Percentiles rank a stretch among this genome's conserved stretches.
phyloP scores from a whole-genome alignment of 1,140 invertebrate genomes.

The Philotrypesis tridentata region DNA sequence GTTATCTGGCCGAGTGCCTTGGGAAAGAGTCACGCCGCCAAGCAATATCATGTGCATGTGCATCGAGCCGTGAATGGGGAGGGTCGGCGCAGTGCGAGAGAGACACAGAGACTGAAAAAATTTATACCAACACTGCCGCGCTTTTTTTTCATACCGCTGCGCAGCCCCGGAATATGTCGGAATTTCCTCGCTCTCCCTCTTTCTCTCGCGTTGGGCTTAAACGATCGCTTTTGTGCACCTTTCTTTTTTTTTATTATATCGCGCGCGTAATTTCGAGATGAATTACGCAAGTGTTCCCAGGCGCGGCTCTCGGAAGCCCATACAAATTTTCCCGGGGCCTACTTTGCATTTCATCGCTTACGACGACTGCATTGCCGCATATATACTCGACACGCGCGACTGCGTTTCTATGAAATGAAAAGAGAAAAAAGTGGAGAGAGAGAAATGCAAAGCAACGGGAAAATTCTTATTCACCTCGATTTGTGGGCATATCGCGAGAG shows the following conservation, averaged over 20 bases:
- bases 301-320: not conserved
- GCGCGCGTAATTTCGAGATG: too few species aligned
- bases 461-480: constrained; percentile 23
- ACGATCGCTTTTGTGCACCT: too few species aligned
- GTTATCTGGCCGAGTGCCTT: not conserved
- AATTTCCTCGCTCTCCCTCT: too few species aligned
- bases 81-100: not conserved
- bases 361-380: too few species aligned
- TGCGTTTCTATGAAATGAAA: not conserved
- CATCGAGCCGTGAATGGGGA: not conserved
- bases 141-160: too few species aligned
- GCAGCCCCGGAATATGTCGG: too few species aligned
- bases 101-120: not conserved
- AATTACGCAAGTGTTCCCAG: too few species aligned
- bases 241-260: too few species aligned
- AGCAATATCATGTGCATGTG: not conserved
- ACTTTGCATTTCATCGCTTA: not conserved
- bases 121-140: too few species aligned
- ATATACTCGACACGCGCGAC: not conserved
- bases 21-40: not conserved
- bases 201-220: too few species aligned
- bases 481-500: not conserved
- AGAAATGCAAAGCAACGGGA: constrained; percentile 11
- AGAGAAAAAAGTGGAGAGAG: too few species aligned
- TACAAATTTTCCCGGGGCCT: not conserved